Percentiles rank a stretch among this genome's conserved stretches.
phyloP scores from a whole-genome alignment of 2,888 invertebrate species.

The Drosophila differens region DNA sequence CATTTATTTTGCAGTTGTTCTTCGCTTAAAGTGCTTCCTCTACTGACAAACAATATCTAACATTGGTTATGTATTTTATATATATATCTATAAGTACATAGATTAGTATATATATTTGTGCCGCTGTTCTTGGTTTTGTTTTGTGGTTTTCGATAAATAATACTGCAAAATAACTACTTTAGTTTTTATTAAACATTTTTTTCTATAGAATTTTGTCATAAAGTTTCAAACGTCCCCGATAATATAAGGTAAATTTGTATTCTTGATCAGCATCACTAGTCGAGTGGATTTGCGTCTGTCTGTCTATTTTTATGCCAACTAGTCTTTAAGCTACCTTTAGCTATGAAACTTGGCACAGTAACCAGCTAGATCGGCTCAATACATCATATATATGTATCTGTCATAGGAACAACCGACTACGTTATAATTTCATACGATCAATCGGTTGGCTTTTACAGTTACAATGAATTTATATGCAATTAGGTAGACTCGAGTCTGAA shows the following conservation, averaged over 20 bases:
- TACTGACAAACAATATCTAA: not conserved
- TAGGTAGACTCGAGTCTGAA: not conserved
- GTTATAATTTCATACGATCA: not conserved
- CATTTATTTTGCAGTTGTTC: slow-evolving; percentile 75
- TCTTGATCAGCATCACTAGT: not conserved
- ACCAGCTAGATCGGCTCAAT: not conserved
- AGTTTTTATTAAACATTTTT: too few species aligned
- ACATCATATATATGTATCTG: too few species aligned
- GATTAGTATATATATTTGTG: not conserved
- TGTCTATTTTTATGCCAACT: not conserved
- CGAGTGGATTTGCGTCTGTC: not conserved
- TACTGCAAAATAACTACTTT: not conserved
- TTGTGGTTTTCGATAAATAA: not conserved
- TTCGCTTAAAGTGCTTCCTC: slow-evolving; percentile 34
- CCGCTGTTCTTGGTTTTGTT: not conserved
- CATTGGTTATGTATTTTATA: slow-evolving; percentile 1
- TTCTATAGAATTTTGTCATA: not conserved
- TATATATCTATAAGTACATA: too few species aligned
- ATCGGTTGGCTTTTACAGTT: not conserved
- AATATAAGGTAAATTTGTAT: not conserved
- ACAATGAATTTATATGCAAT: not conserved
- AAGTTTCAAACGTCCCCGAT: not conserved
- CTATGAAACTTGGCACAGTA: not conserved
- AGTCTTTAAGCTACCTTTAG: not conserved
- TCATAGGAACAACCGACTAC: not conserved